phyloP scores from a whole-genome alignment of 2,888 invertebrate species.

The Silvanus unidentatus region DNA sequence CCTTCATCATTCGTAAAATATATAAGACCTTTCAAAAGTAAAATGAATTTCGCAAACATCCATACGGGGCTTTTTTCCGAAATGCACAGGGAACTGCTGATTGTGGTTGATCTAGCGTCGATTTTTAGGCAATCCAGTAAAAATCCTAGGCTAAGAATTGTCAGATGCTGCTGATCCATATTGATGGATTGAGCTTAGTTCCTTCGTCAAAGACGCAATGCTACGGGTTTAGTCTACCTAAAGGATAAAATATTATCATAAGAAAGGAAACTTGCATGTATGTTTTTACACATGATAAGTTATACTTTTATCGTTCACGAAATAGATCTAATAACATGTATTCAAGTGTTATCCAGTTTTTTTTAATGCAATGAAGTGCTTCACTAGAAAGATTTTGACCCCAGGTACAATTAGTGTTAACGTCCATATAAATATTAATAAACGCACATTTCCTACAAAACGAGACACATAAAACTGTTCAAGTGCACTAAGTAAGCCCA shows the following conservation, averaged over 20 bases:
- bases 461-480: too few species aligned
- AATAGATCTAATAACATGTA: neutral
- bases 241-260: slow-evolving; percentile 33
- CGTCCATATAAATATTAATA: too few species aligned
- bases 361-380: too few species aligned
- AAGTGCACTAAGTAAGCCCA: too few species aligned
- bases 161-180: slow-evolving; percentile 39
- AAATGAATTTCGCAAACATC: slow-evolving; percentile 24
- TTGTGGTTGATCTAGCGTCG: slow-evolving; percentile 28
- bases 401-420: too few species aligned
- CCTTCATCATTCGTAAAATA: slow-evolving; percentile 30
- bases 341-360: too few species aligned
- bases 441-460: too few species aligned
- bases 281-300: slow-evolving; percentile 27
- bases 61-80: slow-evolving; percentile 1
- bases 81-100: slow-evolving; percentile 16
- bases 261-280: slow-evolving; percentile 28
- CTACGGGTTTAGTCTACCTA: slow-evolving; percentile 15
- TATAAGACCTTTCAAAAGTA: slow-evolving; percentile 20
- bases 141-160: slow-evolving; percentile 39
- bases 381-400: too few species aligned
- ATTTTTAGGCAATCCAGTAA: slow-evolving; percentile 38
- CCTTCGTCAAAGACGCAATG: slow-evolving; percentile 16
- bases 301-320: slow-evolving; percentile 3
- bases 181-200: slow-evolving; percentile 39